Percentiles rank a stretch among this genome's conserved stretches.
These are phyloP conservation scores for Aptenodytes forsteri DNA, from an alignment of 2,113 vertebrate species.

Conservation along the genomic window DNA sequence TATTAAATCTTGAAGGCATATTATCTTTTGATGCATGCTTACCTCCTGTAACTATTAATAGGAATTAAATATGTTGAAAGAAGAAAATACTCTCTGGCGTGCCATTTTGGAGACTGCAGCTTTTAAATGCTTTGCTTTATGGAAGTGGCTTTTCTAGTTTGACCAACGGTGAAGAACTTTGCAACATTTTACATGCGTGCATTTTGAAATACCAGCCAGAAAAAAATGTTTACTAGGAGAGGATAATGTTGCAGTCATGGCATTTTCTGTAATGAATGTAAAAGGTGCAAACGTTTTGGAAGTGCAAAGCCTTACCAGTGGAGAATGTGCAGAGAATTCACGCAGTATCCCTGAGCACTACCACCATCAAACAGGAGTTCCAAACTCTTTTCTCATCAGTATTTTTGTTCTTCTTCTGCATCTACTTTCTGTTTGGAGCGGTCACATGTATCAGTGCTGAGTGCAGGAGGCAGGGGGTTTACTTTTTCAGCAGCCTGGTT, in stretches of 20 bases:
- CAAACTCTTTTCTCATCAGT: neutral
- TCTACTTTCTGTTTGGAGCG: neutral
- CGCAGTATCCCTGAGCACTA: neutral
- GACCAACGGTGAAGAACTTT: rapidly evolving
- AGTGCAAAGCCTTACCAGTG: neutral
- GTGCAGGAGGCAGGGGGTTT: too few relatives aligned
- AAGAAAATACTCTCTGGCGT: neutral
- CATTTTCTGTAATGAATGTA: neutral
- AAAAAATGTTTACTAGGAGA: neutral
- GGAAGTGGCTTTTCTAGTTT: neutral
- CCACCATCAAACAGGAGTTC: neutral
- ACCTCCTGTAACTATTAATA: neutral
- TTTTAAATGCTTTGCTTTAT: neutral
- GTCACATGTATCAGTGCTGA: rapidly evolving
- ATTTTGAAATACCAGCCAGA: neutral
- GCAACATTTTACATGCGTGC: neutral
- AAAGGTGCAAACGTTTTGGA: neutral
- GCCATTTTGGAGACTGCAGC: neutral
- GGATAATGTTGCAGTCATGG: rapidly evolving
- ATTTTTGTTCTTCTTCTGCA: neutral
- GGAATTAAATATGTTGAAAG: neutral
- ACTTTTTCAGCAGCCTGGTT: neutral
- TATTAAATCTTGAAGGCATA: neutral
- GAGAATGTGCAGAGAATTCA: neutral
- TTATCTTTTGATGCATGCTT: neutral